Percentiles rank a stretch among this genome's conserved stretches.
phyloP scores from a whole-genome alignment of 2,797 vertebrate species.

The Craterocephalus amniculus region DNA sequence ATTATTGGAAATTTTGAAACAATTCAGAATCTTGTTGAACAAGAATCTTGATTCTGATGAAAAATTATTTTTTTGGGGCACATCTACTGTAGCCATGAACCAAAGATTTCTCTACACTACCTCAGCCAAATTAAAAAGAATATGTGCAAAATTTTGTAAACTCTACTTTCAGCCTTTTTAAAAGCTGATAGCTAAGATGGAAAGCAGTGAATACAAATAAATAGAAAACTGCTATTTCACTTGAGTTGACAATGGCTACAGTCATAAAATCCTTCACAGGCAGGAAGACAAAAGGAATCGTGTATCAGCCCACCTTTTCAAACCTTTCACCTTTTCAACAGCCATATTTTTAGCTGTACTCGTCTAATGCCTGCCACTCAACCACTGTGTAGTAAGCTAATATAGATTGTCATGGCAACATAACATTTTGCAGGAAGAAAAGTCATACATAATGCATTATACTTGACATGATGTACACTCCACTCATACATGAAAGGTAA shows the following conservation, averaged over 20 bases:
- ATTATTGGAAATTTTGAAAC: too few relatives aligned
- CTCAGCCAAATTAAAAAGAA: not conserved
- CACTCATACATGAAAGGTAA: not conserved
- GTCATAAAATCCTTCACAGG: not conserved
- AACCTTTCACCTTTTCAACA: too few relatives aligned
- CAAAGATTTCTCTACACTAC: too few relatives aligned
- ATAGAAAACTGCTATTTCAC: too few relatives aligned
- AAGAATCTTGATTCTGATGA: too few relatives aligned
- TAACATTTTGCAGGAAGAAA: not conserved
- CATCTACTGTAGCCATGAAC: too few relatives aligned
- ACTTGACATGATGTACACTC: not conserved
- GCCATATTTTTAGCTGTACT: not conserved
- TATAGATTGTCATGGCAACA: slow-evolving; percentile 4
- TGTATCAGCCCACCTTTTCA: not conserved
- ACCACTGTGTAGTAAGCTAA: not conserved
- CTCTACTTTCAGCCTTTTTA: not conserved
- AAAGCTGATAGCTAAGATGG: too few relatives aligned
- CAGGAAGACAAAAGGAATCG: too few relatives aligned
- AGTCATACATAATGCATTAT: not conserved
- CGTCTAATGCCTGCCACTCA: not conserved
- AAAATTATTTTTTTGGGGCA: too few relatives aligned
- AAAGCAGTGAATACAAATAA: not conserved
- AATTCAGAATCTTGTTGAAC: too few relatives aligned
- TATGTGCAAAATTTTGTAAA: not conserved
- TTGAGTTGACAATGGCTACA: not conserved